Evolutionary conservation across 2,113 vertebrate genomes (phyloP).

Genomic region (Hiodon tergisus): DNA sequence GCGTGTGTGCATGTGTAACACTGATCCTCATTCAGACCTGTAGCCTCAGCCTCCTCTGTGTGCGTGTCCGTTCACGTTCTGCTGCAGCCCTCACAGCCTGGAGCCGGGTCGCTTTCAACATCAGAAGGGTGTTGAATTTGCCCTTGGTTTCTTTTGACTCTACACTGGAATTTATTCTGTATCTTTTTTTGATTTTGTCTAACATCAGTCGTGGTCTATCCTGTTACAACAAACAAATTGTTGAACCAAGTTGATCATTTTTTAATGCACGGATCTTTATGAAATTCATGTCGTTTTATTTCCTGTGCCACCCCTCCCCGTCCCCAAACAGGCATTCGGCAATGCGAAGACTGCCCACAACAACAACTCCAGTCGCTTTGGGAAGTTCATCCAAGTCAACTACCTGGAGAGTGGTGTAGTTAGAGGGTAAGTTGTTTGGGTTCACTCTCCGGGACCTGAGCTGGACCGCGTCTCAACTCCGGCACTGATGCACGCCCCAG

Average conservation of each 20-base stretch:
- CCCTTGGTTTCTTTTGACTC: background rate
- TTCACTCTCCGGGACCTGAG: background rate
- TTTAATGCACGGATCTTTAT: too few species aligned
- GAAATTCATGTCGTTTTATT: constrained; percentile 2
- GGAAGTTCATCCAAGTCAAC: constrained; percentile 98
- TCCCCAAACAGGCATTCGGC: constrained; percentile 75
- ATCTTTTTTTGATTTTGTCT: too few species aligned
- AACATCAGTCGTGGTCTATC: too few species aligned
- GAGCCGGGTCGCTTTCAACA: too few species aligned
- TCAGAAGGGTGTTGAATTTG: background rate
- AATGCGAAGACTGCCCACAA: constrained; percentile 98
- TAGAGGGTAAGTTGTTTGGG: constrained; percentile 75
- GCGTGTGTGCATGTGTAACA: too few species aligned
- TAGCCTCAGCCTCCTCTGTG: too few species aligned
- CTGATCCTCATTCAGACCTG: too few species aligned
- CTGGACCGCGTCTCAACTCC: background rate
- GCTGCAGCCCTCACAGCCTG: too few species aligned
- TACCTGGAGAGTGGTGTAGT: constrained; percentile 93
- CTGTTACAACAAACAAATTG: too few species aligned
- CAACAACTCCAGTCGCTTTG: constrained; percentile 98
- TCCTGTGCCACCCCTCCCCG: constrained; percentile 16
- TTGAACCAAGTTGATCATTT: too few species aligned
- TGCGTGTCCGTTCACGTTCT: too few species aligned
- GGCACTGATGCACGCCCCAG: background rate
- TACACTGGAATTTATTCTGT: too few species aligned